phyloP scores from a whole-genome alignment of 2,797 vertebrate genomes.

The Moxostoma hubbsi region DNA sequence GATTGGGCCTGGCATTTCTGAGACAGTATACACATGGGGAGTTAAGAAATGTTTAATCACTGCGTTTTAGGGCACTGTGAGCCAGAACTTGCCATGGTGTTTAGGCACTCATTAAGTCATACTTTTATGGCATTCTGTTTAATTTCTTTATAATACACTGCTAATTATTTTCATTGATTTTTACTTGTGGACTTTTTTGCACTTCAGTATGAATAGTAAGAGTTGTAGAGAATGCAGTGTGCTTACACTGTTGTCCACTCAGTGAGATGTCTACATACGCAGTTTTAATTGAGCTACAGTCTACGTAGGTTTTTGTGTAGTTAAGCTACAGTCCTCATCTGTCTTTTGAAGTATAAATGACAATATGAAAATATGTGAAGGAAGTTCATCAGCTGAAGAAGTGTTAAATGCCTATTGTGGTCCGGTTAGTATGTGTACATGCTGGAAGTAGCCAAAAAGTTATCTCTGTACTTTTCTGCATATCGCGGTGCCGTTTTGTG shows the following conservation, averaged over 20 bases:
- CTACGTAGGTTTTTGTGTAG: too few relatives aligned
- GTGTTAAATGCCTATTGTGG: too few relatives aligned
- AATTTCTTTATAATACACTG: slow-evolving; percentile 54
- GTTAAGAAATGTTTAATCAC: slow-evolving; percentile 83
- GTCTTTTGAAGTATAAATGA: too few relatives aligned
- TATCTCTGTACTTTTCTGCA: too few relatives aligned
- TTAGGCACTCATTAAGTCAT: slow-evolving; percentile 72
- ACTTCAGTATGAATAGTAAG: not conserved
- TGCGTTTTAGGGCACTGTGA: slow-evolving; percentile 75
- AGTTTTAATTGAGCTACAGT: too few relatives aligned
- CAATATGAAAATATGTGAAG: too few relatives aligned
- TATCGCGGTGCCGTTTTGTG: too few relatives aligned
- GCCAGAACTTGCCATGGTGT: slow-evolving; percentile 67
- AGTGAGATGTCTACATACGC: too few relatives aligned
- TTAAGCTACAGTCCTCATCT: too few relatives aligned
- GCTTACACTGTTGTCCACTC: not conserved
- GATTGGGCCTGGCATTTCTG: slow-evolving; percentile 85
- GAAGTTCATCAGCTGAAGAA: too few relatives aligned
- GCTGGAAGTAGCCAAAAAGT: too few relatives aligned
- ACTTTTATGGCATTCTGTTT: slow-evolving; percentile 62
- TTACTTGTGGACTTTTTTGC: slow-evolving; percentile 41
- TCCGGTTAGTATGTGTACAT: too few relatives aligned
- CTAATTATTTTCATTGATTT: slow-evolving; percentile 55
- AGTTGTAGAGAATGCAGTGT: not conserved
- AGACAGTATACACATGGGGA: slow-evolving; percentile 83